A percentile compares a stretch with the other conserved stretches of the same genome.
Conservation (phyloP, 53 echinoderm and acorn worm genomes). For the Glandiceps talaboti region DNA sequence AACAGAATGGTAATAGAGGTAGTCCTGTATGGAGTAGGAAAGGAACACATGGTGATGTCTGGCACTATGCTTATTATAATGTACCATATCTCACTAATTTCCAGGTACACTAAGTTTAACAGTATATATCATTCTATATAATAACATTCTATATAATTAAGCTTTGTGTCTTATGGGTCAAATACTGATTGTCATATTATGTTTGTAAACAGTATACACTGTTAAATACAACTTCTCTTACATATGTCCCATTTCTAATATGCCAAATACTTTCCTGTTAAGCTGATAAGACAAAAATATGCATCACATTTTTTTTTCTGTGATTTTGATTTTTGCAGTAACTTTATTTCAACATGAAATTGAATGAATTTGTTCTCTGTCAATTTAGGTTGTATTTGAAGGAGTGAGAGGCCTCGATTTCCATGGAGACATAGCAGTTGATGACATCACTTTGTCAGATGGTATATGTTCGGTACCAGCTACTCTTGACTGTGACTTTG, state of each 20-base stretch:
- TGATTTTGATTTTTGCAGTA: too few relatives aligned
- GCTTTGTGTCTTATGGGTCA: too few relatives aligned
- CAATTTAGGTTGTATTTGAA: constrained; percentile 18
- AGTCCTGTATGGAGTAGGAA: background rate
- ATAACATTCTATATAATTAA: too few relatives aligned
- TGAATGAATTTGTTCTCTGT: constrained; percentile 9
- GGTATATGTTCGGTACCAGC: background rate
- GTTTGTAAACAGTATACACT: too few relatives aligned
- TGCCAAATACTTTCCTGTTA: too few relatives aligned
- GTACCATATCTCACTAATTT: background rate
- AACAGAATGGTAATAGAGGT: constrained; percentile 24
- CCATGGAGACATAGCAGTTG: constrained; percentile 39
- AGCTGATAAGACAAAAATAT: too few relatives aligned
- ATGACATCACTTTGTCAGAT: constrained; percentile 21
- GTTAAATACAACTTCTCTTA: too few relatives aligned
- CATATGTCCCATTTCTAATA: too few relatives aligned
- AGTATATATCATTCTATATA: too few relatives aligned
- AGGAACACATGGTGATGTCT: constrained; percentile 13
- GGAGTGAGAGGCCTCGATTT: constrained; percentile 21
- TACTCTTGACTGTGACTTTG: background rate
- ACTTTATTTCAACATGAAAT: too few relatives aligned
- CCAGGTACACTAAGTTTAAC: background rate
- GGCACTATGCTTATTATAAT: constrained; percentile 18
- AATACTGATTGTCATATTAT: too few relatives aligned
- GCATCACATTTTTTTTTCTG: too few relatives aligned